These are phyloP conservation scores for Sarcophaga subvicina DNA, from an alignment of 2,888 invertebrate genomes.

Conservation along the genomic window DNA sequence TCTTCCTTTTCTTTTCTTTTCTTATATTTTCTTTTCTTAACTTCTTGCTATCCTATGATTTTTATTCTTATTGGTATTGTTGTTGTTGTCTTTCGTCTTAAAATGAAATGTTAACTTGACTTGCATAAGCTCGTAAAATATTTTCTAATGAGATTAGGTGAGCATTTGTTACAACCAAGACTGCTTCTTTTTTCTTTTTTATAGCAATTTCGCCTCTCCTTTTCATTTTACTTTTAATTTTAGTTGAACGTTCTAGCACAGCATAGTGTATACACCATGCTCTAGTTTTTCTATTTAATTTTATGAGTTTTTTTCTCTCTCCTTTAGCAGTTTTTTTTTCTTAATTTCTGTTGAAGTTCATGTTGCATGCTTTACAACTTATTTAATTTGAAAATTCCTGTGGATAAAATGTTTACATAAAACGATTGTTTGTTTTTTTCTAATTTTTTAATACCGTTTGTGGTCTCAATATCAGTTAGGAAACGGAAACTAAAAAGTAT, in stretches of 20 bases:
- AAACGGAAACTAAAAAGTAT: background rate
- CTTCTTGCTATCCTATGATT: constrained; percentile 3
- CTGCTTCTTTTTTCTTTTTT: background rate
- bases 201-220: constrained; percentile 42
- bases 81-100: constrained; percentile 27
- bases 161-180: constrained; percentile 59
- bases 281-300: constrained; percentile 4
- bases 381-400: constrained; percentile 55
- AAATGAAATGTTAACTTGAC: constrained; percentile 69
- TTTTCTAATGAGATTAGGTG: constrained; percentile 70
- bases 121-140: constrained; percentile 69
- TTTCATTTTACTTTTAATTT: background rate
- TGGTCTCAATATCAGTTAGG: constrained; percentile 29
- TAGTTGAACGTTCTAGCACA: background rate
- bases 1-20: background rate
- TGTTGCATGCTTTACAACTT: constrained; percentile 50
- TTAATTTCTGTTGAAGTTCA: constrained; percentile 5
- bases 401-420: constrained; percentile 32
- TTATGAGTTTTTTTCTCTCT: background rate
- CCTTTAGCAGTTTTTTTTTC: too few species aligned
- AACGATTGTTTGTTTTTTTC: constrained; percentile 32
- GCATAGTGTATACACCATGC: background rate
- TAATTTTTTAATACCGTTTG: constrained; percentile 31
- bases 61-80: background rate
- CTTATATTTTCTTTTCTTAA: background rate